Conservation (phyloP, 2,113 vertebrate species). For the Alectura lathami region DNA sequence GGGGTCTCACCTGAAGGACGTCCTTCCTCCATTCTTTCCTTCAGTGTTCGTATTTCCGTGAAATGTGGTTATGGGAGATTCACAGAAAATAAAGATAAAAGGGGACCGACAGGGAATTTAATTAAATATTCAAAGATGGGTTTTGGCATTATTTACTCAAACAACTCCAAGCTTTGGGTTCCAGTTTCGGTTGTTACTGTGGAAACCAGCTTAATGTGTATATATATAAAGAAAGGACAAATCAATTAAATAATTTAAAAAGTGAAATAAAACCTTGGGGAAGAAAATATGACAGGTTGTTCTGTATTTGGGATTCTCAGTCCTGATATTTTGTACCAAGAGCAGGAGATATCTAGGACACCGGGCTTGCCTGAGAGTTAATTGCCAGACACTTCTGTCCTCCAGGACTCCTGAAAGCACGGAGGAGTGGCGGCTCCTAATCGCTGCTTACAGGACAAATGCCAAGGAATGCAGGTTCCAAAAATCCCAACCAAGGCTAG, state of each 20-base stretch:
- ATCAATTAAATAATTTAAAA: conserved; percentile 65
- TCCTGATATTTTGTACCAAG: accelerated
- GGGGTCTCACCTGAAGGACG: background rate
- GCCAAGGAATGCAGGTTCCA: background rate
- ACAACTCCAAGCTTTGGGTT: conserved; percentile 18
- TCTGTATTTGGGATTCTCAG: background rate
- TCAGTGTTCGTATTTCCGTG: background rate
- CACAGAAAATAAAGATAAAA: background rate
- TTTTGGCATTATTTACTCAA: conserved; percentile 63
- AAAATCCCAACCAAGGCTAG: background rate
- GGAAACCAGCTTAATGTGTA: conserved; percentile 59
- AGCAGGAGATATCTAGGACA: background rate
- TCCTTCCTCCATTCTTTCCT: background rate
- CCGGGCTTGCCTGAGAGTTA: background rate
- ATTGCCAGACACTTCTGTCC: background rate
- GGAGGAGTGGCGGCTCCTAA: background rate
- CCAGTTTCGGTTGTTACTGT: conserved; percentile 72
- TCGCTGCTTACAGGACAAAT: background rate
- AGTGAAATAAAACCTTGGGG: conserved; percentile 39
- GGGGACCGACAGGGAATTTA: background rate
- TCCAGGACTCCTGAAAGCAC: background rate
- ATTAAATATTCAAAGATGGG: conserved; percentile 18
- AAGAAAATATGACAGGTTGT: conserved; percentile 23
- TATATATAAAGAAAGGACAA: conserved; percentile 57
- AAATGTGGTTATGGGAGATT: background rate